Evolutionary conservation across 2,113 vertebrate species (phyloP).

Genomic region (Platanista minor): DNA sequence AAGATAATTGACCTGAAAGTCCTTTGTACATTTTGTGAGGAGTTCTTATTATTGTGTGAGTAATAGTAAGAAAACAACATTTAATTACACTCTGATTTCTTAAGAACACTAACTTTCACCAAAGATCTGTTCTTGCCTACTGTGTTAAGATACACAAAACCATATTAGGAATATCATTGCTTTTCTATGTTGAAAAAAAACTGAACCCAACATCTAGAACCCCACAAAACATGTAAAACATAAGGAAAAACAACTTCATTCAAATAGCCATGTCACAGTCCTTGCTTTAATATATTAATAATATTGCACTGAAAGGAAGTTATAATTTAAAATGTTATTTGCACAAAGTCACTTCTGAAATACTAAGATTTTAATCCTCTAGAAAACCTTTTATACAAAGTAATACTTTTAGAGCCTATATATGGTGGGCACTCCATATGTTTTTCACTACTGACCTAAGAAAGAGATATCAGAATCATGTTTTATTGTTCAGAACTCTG

Average conservation of each 20-base stretch:
- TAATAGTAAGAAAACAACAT: not conserved
- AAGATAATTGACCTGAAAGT: not conserved
- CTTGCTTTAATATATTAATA: not conserved
- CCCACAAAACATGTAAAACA: not conserved
- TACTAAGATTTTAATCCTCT: not conserved
- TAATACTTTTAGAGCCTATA: not conserved
- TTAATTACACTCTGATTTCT: not conserved
- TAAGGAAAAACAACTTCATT: not conserved
- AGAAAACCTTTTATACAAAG: not conserved
- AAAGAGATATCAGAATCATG: not conserved
- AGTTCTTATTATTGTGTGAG: not conserved
- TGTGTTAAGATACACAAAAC: not conserved
- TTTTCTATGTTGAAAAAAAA: not conserved
- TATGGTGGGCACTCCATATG: not conserved
- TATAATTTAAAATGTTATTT: not conserved
- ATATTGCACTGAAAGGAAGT: not conserved
- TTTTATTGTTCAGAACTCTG: not conserved
- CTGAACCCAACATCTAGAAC: not conserved
- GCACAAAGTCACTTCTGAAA: not conserved
- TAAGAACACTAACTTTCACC: slow-evolving; percentile 13
- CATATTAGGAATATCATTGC: not conserved
- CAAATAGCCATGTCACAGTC: not conserved
- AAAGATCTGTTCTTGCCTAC: not conserved
- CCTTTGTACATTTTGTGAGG: not conserved
- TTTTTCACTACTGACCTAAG: not conserved